Base-by-base conservation (phyloP, 2,888 invertebrate species). In the Chymomyza procnemis region DNA sequence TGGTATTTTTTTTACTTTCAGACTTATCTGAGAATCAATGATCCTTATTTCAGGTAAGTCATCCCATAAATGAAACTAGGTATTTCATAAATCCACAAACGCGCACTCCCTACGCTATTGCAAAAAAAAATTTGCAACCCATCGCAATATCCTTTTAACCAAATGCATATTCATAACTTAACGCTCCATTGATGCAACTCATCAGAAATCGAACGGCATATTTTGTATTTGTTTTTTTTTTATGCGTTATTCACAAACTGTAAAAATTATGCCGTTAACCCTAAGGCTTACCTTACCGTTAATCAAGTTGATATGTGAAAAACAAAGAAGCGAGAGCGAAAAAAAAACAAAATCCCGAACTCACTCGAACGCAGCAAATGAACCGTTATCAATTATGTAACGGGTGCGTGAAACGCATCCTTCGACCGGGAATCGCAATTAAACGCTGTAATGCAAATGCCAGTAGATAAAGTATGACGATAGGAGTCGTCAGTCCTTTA, bases 371-470 rank as follows among this genome's bases (percentile, higher is more conserved):
- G 26, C 55, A 62, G 69, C 73, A 78, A 84, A 80, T 78, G 79
- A 84, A 79, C 88, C 86, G 80, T 84, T 86, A 88, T 88, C 87
- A 84, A 87, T 88, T 83, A 80, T 66, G 68, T 67, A 81, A 76
- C 80, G 80, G 78, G 64, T 73, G 75, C 85, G 77, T 80, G 74
- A 76, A 80, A 85, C 78, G 69, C 69, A 75, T 75, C 70, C 72
- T 68, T 68, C 69, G 67, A 26, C 46, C 26, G 26, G 16, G 26
- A 22, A 71, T 71, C 48, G 75, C 83, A 80, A 81, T 81, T 81
- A 81, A 85, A 71, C 73, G 65, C 57, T 64, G 70, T 69, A 75
- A 84, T 86, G 87, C 82, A 84, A 86, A 83, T 86, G 72, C 74
- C 67, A 62, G 26, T 22, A 60, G 78, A 71, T 80, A 83, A 75